Evolutionary conservation across 1,140 invertebrate species (phyloP), one percentile per base, ranked within the genome.

Genomic region (Papilio aristodemus): DNA sequence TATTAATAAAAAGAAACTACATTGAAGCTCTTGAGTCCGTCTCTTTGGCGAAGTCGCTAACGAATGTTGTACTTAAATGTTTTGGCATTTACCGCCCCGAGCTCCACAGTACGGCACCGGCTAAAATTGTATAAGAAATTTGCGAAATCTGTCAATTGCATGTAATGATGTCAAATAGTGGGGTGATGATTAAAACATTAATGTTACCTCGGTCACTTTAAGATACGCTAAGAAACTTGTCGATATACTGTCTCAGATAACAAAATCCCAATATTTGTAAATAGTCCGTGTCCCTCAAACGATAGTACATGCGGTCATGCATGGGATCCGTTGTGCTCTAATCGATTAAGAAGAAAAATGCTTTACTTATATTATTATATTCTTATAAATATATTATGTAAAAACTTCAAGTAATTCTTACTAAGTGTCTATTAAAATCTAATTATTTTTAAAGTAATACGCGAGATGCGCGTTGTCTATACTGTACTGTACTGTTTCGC

Each of bases 321-420:
- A 85, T 74, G 82, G 83, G 87, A 83, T 87, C 80, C 82, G 80
- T 87, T 89, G 84, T 90, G 86, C 84, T 91, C 78, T 83, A 86
- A 80, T 81, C 72, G 70, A 79, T 82, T 80, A 83, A 80, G 75
- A 79, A 85, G 84, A 77, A 87, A 89, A 90, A 91, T 91, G 89
- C 89, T 91, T 91, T 90, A 89, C 87, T 82, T 87, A 91, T 83
- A 88, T 80, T 81, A 83, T 84, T 91, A 87, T 91, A 91, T 91
- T 91, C 89, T 91, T 91, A 87, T 91, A 91, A 89, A 86, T 87
- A 83, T 91, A 85, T 90, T 89, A 87, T 90, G 86, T 90, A 89
- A 84, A 88, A 89, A 81, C 81, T 87, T 85, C 78, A 77, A 84
- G 81, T 90, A 84, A 80, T 81, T 84, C 74, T 85, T 89, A 90